A percentile compares a stretch with the other conserved stretches of the same genome.
Evolutionary conservation across 2,797 vertebrate species (phyloP).

Genomic region (Rhadinocentrus ornatus): DNA sequence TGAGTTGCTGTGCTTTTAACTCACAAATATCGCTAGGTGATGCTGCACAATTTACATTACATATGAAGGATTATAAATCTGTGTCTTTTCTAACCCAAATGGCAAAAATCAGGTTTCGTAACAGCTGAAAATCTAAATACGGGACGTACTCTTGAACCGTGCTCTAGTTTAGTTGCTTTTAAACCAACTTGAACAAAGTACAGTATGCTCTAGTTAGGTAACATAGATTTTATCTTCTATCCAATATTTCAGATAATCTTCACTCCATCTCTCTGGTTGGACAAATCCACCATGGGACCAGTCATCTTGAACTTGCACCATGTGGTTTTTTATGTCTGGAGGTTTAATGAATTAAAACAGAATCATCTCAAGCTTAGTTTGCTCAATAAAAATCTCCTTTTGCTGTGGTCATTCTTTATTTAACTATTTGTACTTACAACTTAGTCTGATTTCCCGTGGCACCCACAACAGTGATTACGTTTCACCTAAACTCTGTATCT

Average conservation of each 20-base stretch:
- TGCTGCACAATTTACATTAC: slow-evolving; percentile 1
- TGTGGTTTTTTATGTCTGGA: slow-evolving; percentile 10
- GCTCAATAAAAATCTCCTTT: not conserved
- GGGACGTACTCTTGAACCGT: slow-evolving; percentile 2
- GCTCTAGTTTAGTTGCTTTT: slow-evolving; percentile 27
- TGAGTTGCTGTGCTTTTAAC: slow-evolving; percentile 19
- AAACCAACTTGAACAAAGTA: slow-evolving; percentile 27
- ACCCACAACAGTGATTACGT: slow-evolving; percentile 32
- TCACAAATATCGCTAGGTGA: slow-evolving; percentile 18
- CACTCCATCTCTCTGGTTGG: slow-evolving; percentile 8
- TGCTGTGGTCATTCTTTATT: slow-evolving; percentile 6
- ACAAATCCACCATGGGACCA: slow-evolving; percentile 44
- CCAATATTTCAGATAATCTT: slow-evolving; percentile 31
- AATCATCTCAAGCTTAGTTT: not conserved
- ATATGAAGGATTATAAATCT: slow-evolving; percentile 14
- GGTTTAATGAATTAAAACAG: slow-evolving; percentile 2
- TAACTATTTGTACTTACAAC: slow-evolving; percentile 42
- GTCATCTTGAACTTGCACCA: slow-evolving; percentile 6
- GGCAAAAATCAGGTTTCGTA: slow-evolving; percentile 22
- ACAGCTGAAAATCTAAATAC: slow-evolving; percentile 16
- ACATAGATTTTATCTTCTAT: slow-evolving; percentile 33
- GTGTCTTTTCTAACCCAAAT: slow-evolving; percentile 13
- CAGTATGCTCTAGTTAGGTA: slow-evolving; percentile 28
- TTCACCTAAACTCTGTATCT: slow-evolving; percentile 29
- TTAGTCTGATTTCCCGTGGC: slow-evolving; percentile 31